Evolutionary conservation across 2,888 invertebrate genomes (phyloP).

Genomic region (Mythimna vitellina): DNA sequence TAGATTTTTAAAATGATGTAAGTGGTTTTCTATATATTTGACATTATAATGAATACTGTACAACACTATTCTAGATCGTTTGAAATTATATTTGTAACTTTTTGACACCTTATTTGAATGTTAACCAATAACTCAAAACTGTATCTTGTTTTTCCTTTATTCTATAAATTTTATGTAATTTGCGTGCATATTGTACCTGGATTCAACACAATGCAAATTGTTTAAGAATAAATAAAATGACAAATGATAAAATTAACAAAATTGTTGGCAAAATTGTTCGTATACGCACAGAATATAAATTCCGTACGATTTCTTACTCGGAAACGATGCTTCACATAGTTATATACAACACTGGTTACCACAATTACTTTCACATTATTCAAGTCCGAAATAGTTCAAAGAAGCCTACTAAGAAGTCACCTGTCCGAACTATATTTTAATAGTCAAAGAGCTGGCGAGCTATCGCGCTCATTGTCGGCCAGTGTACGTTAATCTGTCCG

Average conservation of each 20-base stretch:
- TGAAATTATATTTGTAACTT: no score
- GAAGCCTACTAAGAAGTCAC: slow-evolving; percentile 34
- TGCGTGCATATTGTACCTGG: no score
- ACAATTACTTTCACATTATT: background rate
- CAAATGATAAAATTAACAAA: background rate
- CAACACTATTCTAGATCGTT: no score
- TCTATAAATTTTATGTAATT: no score
- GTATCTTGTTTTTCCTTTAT: no score
- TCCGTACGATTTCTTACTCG: background rate
- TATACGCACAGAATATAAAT: background rate
- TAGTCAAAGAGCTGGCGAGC: slow-evolving; percentile 58
- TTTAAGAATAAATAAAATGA: no score
- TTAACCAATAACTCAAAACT: no score
- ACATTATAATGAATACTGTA: no score
- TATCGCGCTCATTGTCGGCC: slow-evolving; percentile 68
- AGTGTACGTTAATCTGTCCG: slow-evolving; percentile 78
- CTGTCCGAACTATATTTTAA: slow-evolving; percentile 54
- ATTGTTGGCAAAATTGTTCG: no score
- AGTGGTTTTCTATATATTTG: no score
- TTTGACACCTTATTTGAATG: no score
- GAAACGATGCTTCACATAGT: background rate
- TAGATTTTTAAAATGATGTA: background rate
- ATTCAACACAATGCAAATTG: no score
- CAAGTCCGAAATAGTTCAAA: slow-evolving; percentile 38
- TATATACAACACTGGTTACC: background rate